A percentile compares a stretch with the other conserved stretches of the same genome.
Conservation (phyloP, 1,140 invertebrate genomes). For the Lasioglossum albipes region DNA sequence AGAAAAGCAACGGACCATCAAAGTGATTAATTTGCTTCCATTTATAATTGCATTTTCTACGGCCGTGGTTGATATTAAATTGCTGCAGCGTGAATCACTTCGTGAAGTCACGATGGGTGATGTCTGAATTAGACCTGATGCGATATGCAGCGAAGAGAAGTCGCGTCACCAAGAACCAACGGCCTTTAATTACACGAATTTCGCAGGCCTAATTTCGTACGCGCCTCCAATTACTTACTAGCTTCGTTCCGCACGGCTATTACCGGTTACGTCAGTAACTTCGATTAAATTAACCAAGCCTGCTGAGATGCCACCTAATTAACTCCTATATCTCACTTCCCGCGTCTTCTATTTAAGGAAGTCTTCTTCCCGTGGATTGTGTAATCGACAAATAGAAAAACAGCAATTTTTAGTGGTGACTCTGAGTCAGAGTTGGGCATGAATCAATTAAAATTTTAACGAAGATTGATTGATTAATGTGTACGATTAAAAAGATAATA, state of each 20-base stretch:
- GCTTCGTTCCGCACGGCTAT: constrained; percentile 9
- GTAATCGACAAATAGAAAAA: too few species aligned
- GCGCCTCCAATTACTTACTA: constrained; percentile 58
- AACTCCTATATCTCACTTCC: constrained; percentile 14
- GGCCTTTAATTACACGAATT: constrained; percentile 72
- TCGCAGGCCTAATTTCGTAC: constrained; percentile 67
- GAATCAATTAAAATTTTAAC: too few species aligned
- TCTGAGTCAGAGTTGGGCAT: too few species aligned
- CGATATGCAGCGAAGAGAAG: constrained; percentile 5
- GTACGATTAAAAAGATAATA: too few species aligned
- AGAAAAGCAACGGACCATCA: too few species aligned
- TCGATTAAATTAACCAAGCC: constrained; percentile 65
- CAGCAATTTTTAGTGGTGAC: too few species aligned
- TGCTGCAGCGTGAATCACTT: constrained; percentile 4
- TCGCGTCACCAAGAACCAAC: constrained; percentile 34
- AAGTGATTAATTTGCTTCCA: not conserved
- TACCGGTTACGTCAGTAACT: constrained; percentile 56
- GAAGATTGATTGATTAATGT: too few species aligned
- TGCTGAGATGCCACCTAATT: constrained; percentile 44
- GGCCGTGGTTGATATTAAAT: not conserved
- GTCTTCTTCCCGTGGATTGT: not conserved
- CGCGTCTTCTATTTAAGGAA: not conserved
- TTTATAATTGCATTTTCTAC: not conserved
- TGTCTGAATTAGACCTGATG: constrained; percentile 38
- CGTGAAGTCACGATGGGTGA: not conserved